Evolutionary conservation across 1,140 invertebrate genomes (phyloP), one percentile per base, ranked within the genome.

Genomic region (Drosophila nigromelanica): DNA sequence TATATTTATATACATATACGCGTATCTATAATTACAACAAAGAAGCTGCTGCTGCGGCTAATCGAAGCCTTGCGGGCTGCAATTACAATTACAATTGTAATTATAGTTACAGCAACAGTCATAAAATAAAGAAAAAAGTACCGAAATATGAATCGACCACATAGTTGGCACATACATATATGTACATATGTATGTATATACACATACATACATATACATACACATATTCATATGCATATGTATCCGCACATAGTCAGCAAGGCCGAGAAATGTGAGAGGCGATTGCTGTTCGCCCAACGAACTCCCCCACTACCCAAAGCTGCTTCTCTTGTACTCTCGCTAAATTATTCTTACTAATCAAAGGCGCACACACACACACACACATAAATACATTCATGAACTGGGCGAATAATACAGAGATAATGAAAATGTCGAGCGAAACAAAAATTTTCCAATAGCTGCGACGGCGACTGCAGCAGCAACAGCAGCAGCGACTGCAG

Each of bases 1-100:
- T 67, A 42, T 55, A 59, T 51, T 54, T 51, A 55, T 80, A 68
- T 73, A 61, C 12, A 78, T 43, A 62, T 51, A 68, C 56, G 10
- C 58, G 60, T 77, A 79, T 89, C 82, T 87, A 87, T 87, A 87
- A 89, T 89, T 87, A 78, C 71, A 76, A 82, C 82, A 89, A 89
- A 86, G 76, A 80, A 82, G 81, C 64, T 56, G 45, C 7, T 62
- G 60, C 39, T 42, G 8, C 72, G 39, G n/a, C n/a, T n/a, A 61
- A 27, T 45, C 33, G 54, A 63, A 62, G 66, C 76, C 80, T 85
- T 77, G 33, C 61, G 54, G 37, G 12, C 30, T 35, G 37, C 63
- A 66, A n/a, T 64, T 56, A 66, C 43, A 62, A 5, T 42, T 43
- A 48, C 62, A 66, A 12, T 64, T 48, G 56, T 33, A 62, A 18